A percentile compares a stretch with the other conserved stretches of the same genome.
These are phyloP conservation scores for Achatina immaculata DNA, from an alignment of 1,140 invertebrate species.

Conservation along the genomic window DNA sequence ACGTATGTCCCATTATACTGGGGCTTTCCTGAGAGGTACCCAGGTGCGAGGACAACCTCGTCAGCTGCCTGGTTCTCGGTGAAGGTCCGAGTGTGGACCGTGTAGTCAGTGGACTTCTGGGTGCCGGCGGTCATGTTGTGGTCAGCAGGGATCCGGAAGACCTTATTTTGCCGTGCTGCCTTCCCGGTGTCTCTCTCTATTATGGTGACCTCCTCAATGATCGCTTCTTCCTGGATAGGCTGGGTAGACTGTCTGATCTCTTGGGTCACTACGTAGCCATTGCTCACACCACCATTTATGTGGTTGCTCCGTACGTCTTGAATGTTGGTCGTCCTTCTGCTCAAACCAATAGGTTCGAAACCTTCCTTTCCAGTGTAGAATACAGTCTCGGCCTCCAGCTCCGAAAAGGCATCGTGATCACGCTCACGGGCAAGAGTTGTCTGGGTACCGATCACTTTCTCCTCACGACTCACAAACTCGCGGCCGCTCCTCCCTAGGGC, in stretches of 20 bases:
- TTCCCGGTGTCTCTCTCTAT: neutral
- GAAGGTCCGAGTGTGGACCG: neutral
- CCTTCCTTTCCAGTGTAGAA: conserved; percentile 19
- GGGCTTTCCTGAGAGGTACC: neutral
- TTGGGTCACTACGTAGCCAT: neutral
- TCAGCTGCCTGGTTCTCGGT: neutral
- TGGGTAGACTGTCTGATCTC: neutral
- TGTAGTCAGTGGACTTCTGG: conserved; percentile 2
- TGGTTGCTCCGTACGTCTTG: neutral
- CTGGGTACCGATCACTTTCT: neutral
- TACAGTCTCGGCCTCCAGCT: conserved; percentile 8
- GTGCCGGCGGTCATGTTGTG: neutral
- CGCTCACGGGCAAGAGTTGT: neutral
- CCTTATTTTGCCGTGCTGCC: no score
- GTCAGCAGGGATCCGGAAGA: conserved; percentile 14
- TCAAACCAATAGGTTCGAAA: neutral
- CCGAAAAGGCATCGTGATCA: neutral
- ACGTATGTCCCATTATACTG: conserved; percentile 16
- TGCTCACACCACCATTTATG: neutral
- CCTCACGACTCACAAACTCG: neutral
- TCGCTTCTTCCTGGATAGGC: neutral
- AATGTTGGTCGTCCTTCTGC: neutral
- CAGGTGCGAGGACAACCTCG: neutral
- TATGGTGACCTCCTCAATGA: neutral
- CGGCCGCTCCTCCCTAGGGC: neutral